These are phyloP conservation scores for Palythoa heliodiscus DNA, from an alignment of 92 coral and sea anemone species.

Conservation along the genomic window DNA sequence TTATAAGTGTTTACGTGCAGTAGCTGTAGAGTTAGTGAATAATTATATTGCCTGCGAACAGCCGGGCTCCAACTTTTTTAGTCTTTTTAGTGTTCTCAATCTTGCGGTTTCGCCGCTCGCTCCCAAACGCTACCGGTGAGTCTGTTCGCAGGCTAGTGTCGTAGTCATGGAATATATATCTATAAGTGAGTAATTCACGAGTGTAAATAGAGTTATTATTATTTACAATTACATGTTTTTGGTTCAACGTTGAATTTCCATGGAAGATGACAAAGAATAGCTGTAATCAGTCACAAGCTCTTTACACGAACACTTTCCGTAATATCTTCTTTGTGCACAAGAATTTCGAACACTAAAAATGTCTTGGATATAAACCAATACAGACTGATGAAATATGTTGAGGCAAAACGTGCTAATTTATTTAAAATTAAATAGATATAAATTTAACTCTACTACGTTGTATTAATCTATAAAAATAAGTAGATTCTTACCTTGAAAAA, in stretches of 20 bases:
- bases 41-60: too few relatives aligned
- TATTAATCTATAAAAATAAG: background rate
- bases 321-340: background rate
- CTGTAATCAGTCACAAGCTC: background rate
- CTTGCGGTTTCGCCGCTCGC: too few relatives aligned
- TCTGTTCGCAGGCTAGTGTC: too few relatives aligned
- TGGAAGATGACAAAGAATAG: background rate
- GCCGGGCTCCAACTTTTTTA: too few relatives aligned
- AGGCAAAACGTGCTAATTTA: background rate
- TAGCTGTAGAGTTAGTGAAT: too few relatives aligned
- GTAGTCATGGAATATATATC: too few relatives aligned
- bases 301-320: background rate
- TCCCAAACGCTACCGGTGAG: too few relatives aligned
- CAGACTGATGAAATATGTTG: background rate
- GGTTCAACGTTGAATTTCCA: background rate
- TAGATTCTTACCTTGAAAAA: background rate
- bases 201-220: too few relatives aligned
- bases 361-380: background rate
- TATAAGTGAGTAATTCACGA: too few relatives aligned
- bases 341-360: background rate
- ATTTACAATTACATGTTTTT: too few relatives aligned
- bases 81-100: too few relatives aligned
- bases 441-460: background rate
- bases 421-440: background rate
- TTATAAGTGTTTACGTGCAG: too few relatives aligned